Evolutionary conservation across 2,888 invertebrate genomes (phyloP), one percentile per base, ranked within the genome.

Genomic region (Rhagonycha fulva): DNA sequence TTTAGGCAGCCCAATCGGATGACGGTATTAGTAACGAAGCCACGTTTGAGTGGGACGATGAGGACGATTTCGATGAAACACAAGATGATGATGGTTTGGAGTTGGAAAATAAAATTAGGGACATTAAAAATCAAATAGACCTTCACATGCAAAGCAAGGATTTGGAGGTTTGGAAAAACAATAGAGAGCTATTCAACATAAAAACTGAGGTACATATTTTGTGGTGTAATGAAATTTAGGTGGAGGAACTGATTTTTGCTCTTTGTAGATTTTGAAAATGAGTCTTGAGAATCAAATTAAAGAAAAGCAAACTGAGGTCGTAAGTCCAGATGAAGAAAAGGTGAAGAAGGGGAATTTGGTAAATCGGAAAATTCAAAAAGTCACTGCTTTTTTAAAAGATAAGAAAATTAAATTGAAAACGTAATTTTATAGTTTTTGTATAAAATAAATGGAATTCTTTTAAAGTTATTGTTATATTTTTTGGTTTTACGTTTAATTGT

Each of bases 1-100:
- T 93, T 93, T 82, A 99, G 98, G 88, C 90, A 96, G 96, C 3
- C 96, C 97, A 84, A 91, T 94, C 1, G 95, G 95, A 79, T 97
- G 97, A 87, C 92, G 94, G 83, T 87, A 19, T 19, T 19, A 19
- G 95, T 24, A 90, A 90, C 9, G 88, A 84, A 66, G 84, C 91
- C 30, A 86, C 90, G 76, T 90, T 90, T 83, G 88, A 89, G 69
- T 87, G 91, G 0, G 90, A 91, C 80, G 91, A 91, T 81, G 89
- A 91, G 79, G 91, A 91, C 81, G 86, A 87, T 9, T 89, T 90
- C 81, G 87, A 88, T 81, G 87, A 89, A 61, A 81, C 91, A 62
- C 87, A 87, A 81, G 82, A 83, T 14, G 85, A 87, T 23, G 89
- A 89, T 80, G 88, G 89, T 77, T 86, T 87, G 69, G 86, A 87